Base-by-base conservation (phyloP, 2,888 invertebrate species). In the Drosophila tanythrix region DNA sequence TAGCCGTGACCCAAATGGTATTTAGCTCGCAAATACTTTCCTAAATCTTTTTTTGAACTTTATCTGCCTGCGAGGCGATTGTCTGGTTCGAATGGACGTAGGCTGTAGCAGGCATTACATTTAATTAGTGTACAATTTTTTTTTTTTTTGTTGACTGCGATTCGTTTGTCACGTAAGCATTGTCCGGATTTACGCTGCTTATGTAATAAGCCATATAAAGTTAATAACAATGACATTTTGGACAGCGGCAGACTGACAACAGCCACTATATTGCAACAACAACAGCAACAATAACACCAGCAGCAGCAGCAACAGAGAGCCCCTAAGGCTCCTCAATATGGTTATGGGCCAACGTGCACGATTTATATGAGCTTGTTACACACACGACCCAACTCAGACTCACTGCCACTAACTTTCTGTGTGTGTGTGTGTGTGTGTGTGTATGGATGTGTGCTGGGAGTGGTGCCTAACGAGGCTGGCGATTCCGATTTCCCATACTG, bases 151-250 rank as follows among this genome's bases (percentile, higher is more conserved):
- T 53, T 36, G 33, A 40, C 38, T 56, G 15, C 29, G 61, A 52
- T 70, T 72, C 66, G 69, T 79, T 72, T 74, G 85, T 84, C 90
- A 86, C 90, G 86, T 89, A 64, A 65, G 67, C 70, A 72, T 71
- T 78, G 81, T 67, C 69, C 48, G 85, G 90, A 85, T 85, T 86
- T 86, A 66, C 66, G 81, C 72, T 79, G 88, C 90, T 86, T 86
- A 86, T 89, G 83, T 81, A 89, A 86, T 86, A 86, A 86, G 85
- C 85, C 90, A 88, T 86, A 86, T 88, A 86, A 88, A 86, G 88
- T 86, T 89, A 86, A 86, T 86, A 86, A 88, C 85, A 86, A 86
- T 89, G 85, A 88, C 85, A 88, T 79, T 80, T 72, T 64, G 74
- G 71, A 53, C 72, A 66, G 72, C 63, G 59, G 21, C 64, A 46